Evolutionary conservation across 2,888 invertebrate species (phyloP), one percentile per base, ranked within the genome.

Genomic region (Ligdia adustata): DNA sequence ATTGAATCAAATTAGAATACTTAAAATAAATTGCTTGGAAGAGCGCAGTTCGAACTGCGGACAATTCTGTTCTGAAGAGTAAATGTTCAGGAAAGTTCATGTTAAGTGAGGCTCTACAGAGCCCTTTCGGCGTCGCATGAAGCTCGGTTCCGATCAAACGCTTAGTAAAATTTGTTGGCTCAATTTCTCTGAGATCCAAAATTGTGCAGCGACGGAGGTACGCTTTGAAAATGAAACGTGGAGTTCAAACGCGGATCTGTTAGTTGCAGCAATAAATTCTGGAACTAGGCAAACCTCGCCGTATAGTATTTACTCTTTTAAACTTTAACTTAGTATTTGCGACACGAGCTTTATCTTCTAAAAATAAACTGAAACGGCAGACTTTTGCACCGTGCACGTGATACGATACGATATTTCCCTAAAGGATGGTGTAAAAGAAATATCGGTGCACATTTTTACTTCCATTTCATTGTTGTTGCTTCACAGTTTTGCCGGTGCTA

Each of bases 311-410:
- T 62, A 62, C 60, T 63, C 52, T 60, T 61, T 62, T 67, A 70
- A 69, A 69, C 66, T 69, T 64, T 55, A 71, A 65, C 50, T 69
- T 63, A 55, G 59, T 65, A 62, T 66, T 67, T 62, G 61, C 53
- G 54, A 62, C 43, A 55, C 51, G 58, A 54, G 62, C 51, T 67
- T 66, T 64, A 64, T 66, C 56, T 66, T 56, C 56, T 58, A 64
- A 55, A 68, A 69, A 68, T 62, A 66, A 63, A 64, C 61, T 57
- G 52, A 60, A 61, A 60, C 58, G 47, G 58, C 43, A 48, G 52
- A 55, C 53, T 57, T 62, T 55, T 64, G 53, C 57, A 48, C 49
- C 55, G 42, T 56, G 52, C 52, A 53, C 56, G 55, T 60, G 52
- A 59, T 65, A 59, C 58, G 57, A 62, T 63, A 64, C 59, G 59